Evolutionary conservation across 2,113 vertebrate genomes (phyloP).

Genomic region (Setophaga petechia): DNA sequence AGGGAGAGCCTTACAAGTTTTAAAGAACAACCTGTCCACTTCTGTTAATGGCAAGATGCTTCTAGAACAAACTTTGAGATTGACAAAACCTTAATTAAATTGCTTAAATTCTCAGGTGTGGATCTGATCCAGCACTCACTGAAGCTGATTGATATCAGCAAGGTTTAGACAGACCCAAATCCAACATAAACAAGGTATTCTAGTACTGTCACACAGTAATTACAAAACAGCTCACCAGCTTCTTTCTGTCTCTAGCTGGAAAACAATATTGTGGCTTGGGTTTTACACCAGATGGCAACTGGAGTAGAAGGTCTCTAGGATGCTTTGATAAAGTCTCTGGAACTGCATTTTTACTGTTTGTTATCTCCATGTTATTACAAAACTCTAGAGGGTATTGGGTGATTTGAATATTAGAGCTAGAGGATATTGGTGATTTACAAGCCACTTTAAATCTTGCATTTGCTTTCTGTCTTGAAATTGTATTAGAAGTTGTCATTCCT

Average conservation of each 20-base stretch:
- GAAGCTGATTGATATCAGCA: background rate
- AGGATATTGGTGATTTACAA: background rate
- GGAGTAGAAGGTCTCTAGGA: background rate
- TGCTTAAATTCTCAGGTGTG: slow-evolving; percentile 4
- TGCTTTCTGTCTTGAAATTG: background rate
- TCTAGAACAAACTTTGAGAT: background rate
- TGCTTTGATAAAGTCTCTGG: background rate
- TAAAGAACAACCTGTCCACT: background rate
- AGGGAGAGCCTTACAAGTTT: background rate
- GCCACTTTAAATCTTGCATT: background rate
- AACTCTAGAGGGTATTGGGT: background rate
- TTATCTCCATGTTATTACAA: background rate
- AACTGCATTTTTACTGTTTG: background rate
- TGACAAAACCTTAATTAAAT: slow-evolving; percentile 25
- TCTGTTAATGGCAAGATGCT: slow-evolving; percentile 1
- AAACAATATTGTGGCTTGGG: background rate
- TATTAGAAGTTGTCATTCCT: background rate
- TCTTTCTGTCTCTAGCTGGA: background rate
- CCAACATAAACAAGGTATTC: background rate
- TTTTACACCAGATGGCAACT: background rate
- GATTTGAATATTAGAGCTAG: background rate
- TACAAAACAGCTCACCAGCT: background rate
- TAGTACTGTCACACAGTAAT: background rate
- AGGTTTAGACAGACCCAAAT: background rate
- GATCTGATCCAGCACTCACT: background rate